Percentiles rank a stretch among this genome's conserved stretches.
phyloP scores from a whole-genome alignment of 2,797 vertebrate genomes.

The Crax fasciolata region DNA sequence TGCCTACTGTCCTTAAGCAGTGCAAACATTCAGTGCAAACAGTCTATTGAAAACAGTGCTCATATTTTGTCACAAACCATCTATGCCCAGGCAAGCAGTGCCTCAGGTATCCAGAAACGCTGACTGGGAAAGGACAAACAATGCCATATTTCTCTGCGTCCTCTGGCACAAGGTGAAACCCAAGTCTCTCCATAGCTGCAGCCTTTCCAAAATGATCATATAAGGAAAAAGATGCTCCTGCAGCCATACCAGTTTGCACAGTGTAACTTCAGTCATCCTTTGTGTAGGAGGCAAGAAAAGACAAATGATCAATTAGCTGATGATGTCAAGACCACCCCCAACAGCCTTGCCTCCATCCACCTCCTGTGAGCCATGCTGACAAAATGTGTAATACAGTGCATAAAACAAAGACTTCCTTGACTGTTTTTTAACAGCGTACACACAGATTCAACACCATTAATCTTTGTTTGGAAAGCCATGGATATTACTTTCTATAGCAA shows the following conservation, averaged over 20 bases:
- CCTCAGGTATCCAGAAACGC: not conserved
- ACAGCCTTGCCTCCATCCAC: not conserved
- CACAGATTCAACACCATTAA: constrained; percentile 41
- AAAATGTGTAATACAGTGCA: not conserved
- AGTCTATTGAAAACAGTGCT: not conserved
- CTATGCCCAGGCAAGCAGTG: not conserved
- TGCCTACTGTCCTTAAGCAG: not conserved
- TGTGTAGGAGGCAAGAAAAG: not conserved
- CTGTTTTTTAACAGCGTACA: constrained; percentile 41
- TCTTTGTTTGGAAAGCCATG: constrained; percentile 47
- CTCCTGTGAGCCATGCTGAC: not conserved
- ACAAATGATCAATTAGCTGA: not conserved
- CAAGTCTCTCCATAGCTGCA: not conserved
- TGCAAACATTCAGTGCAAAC: not conserved
- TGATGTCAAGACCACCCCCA: not conserved
- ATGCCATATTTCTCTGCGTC: not conserved
- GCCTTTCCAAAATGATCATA: not conserved
- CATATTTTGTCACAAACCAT: not conserved
- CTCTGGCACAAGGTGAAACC: not conserved
- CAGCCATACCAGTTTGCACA: not conserved
- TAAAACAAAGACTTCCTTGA: constrained; percentile 21
- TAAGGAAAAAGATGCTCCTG: not conserved
- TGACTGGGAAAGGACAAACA: not conserved
- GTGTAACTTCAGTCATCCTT: not conserved
- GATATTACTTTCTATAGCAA: constrained; percentile 30